A percentile compares a stretch with the other conserved stretches of the same genome.
Evolutionary conservation across 2,113 vertebrate species (phyloP).

Genomic region (Corynorhinus townsendii): DNA sequence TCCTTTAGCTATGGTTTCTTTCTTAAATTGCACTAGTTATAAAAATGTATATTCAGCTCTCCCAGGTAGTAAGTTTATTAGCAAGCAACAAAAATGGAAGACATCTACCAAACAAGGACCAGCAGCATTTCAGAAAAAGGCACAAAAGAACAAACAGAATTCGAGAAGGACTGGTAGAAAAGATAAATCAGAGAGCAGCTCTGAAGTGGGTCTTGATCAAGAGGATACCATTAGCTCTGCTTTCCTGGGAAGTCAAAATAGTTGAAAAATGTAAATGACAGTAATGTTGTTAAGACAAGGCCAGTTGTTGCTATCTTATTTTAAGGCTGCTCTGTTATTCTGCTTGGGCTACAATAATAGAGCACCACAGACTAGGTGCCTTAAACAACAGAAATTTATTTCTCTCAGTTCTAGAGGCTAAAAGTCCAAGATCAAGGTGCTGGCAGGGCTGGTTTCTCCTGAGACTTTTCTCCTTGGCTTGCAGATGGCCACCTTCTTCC

Average conservation of each 20-base stretch:
- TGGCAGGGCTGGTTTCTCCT: background rate
- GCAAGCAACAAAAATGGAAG: slow-evolving; percentile 19
- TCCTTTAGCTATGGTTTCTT: slow-evolving; percentile 23
- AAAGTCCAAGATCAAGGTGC: background rate
- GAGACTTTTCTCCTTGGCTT: background rate
- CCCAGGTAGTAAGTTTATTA: slow-evolving; percentile 16
- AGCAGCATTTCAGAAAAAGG: background rate
- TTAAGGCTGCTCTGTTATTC: background rate
- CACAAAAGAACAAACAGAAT: background rate
- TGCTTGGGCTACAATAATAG: background rate
- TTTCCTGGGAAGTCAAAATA: background rate
- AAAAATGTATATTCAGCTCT: slow-evolving; percentile 28
- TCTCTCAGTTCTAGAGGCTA: background rate
- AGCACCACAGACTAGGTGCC: fast-evolving
- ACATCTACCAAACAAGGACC: slow-evolving; percentile 20
- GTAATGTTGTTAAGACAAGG: background rate
- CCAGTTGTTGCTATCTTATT: background rate
- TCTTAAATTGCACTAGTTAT: slow-evolving; percentile 40
- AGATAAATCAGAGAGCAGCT: background rate
- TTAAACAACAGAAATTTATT: background rate
- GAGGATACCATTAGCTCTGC: background rate
- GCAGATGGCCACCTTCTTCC: background rate
- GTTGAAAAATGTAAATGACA: background rate
- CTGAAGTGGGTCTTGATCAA: background rate
- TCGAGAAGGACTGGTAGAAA: background rate